Conservation (phyloP, 2,113 vertebrate genomes). For the Psophia crepitans region DNA sequence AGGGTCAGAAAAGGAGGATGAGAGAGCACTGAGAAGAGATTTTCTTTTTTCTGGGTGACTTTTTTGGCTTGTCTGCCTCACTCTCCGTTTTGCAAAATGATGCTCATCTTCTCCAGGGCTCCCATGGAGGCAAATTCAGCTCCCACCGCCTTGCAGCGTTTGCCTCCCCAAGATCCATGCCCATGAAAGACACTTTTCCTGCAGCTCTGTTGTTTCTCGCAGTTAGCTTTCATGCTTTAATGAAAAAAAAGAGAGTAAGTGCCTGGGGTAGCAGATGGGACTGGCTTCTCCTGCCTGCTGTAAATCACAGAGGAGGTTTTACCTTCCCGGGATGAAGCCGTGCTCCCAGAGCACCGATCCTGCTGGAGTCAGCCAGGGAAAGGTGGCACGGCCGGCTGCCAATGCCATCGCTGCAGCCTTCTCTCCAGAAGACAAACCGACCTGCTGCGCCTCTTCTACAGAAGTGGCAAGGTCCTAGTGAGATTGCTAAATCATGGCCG, state of each 20-base stretch:
- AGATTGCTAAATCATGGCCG: neutral
- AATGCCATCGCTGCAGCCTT: neutral
- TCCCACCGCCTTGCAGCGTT: neutral
- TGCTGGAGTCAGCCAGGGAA: rapidly evolving
- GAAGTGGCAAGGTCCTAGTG: slow-evolving; percentile 11
- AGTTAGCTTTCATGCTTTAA: neutral
- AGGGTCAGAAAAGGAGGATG: neutral
- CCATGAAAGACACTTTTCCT: neutral
- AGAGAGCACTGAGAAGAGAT: neutral
- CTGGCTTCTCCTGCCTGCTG: neutral
- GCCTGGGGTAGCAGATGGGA: slow-evolving; percentile 9
- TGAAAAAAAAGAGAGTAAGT: neutral
- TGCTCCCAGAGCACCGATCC: neutral
- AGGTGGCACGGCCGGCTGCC: neutral
- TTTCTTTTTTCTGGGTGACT: neutral
- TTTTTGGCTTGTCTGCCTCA: neutral
- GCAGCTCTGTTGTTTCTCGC: neutral
- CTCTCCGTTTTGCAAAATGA: neutral
- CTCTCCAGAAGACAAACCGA: neutral
- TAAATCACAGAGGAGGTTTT: slow-evolving; percentile 7
- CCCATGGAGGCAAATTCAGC: neutral
- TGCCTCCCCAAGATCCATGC: neutral
- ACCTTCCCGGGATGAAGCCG: neutral
- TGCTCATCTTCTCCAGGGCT: neutral
- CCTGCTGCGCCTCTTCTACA: neutral